Base-by-base conservation (phyloP, 2,888 invertebrate species). In the Drosophila fulvimacula region DNA sequence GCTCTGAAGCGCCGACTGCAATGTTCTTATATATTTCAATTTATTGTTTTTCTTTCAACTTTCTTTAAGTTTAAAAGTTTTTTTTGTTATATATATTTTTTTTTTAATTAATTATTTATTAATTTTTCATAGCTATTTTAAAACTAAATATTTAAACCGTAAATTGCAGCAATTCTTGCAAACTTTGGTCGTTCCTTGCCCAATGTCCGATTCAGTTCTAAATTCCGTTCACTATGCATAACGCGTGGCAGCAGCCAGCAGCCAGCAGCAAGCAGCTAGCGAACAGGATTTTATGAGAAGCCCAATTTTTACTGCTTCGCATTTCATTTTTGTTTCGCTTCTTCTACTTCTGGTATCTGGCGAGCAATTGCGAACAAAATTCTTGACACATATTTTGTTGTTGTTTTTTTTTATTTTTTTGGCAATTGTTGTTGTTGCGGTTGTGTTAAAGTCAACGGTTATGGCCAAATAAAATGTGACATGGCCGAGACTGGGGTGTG, bases 381-480 rank as follows among this genome's bases (percentile, higher is more conserved):
- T 82, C 80, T 63, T 67, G 82, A 68, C 75, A 74, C 85, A 81
- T n/a, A 44, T 44, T 5, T 27, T 44, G 67, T 78, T 67, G 27
- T 68, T 24, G 9, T n/a, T n/a, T 67, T 81, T 67, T 27, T 68
- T 24, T 5, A 19, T 4, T 15, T 4, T 74, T 84, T 71, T 21
- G 60, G 27, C 49, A 30, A 59, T 39, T 68, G 39, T 59, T 59
- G 55, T 39, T 67, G 41, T 61, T 80, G 82, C 67, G 82, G 80
- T 69, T 62, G 64, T 82, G 82, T 85, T 82, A 82, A 71, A 79
- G 86, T 81, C 80, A 82, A 85, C 82, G 76, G 71, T 75, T 75
- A 82, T 71, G 80, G 71, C 46, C 61, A 53, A 79, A 85, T 85
- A 85, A 81, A 79, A 67, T 72, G 62, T 69, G 76, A 71, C 86